These are phyloP conservation scores for Solen grandis DNA, from an alignment of 1,140 invertebrate genomes.

Conservation along the genomic window DNA sequence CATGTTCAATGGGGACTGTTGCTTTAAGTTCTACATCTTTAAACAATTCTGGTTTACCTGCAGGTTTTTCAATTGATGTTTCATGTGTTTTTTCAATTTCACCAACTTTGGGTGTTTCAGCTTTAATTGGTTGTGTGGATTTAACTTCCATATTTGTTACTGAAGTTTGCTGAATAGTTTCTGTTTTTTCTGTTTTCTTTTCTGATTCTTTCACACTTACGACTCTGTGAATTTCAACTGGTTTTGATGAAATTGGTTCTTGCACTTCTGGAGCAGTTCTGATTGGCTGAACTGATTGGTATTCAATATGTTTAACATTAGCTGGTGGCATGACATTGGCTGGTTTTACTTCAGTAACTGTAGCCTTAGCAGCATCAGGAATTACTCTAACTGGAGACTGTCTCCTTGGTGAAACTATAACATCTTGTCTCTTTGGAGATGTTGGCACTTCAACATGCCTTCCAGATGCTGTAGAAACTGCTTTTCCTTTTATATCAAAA, in stretches of 20 bases:
- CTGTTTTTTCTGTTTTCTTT: slow-evolving; percentile 6
- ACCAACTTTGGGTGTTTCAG: neutral
- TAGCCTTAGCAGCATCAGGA: neutral
- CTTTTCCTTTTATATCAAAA: slow-evolving; percentile 29
- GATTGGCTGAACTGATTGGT: neutral
- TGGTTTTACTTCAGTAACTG: slow-evolving; percentile 13
- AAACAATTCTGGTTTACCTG: neutral
- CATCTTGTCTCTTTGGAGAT: slow-evolving; percentile 15
- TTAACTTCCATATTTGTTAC: too few relatives aligned
- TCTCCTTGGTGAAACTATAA: too few relatives aligned
- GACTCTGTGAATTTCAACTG: slow-evolving; percentile 15
- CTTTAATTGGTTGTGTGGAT: too few relatives aligned
- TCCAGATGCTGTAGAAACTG: slow-evolving; percentile 30
- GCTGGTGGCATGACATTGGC: neutral
- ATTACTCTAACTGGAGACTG: slow-evolving; percentile 10
- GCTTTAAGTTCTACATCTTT: neutral
- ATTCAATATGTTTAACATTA: neutral
- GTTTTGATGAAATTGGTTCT: too few relatives aligned
- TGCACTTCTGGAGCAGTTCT: too few relatives aligned
- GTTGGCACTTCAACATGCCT: slow-evolving; percentile 21
- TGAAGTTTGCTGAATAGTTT: too few relatives aligned
- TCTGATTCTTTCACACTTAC: slow-evolving; percentile 27
- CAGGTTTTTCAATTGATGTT: neutral
- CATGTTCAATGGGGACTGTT: neutral
- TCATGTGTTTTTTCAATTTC: neutral